Evolutionary conservation across 1,140 invertebrate species (phyloP), one percentile per base, ranked within the genome.

Genomic region (Drosophila murphyi): DNA sequence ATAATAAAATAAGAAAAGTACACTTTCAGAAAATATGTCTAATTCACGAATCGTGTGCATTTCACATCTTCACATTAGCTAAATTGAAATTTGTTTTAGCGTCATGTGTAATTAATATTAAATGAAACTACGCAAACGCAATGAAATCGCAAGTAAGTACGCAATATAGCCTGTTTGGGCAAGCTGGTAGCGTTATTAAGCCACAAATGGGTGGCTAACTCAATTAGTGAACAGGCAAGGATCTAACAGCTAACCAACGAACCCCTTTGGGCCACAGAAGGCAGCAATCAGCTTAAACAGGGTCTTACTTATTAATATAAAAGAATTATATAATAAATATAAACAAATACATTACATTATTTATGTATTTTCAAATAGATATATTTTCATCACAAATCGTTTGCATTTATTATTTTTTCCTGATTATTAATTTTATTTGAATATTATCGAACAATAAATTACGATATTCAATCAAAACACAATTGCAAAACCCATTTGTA

Each of bases 61-160:
- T 43, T 43, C 39, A 4, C 4, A 3, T n/a, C 10, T 4, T n/a
- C 0, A n/a, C 39, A 4, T 3, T 43, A 43, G n/a, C 10, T n/a
- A n/a, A 43, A 43, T 0, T 10, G 59, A 57, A 82, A 82, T 82
- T 82, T 67, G 64, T 83, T 76, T 34, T 39, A 54, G 50, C 64
- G 60, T 57, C 64, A 75, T 57, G 55, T 73, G 56, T 72, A 79
- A 86, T 87, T 76, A 86, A 87, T 87, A 82, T 82, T 87, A 70
- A 73, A 82, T 68, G 57, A 72, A 88, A 79, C 77, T 51, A 31
- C 39, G 50, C 55, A 55, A 73, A 67, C 76, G 62, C 83, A 86
- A 61, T 68, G 70, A 34, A 37, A 61, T 6, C 7, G 12, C 8
- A 48, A 47, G 31, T 47, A 37, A 35, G 45, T 45, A 61, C 20